Evolutionary conservation across 1,140 invertebrate species (phyloP).

Genomic region (Bombus waltoni): DNA sequence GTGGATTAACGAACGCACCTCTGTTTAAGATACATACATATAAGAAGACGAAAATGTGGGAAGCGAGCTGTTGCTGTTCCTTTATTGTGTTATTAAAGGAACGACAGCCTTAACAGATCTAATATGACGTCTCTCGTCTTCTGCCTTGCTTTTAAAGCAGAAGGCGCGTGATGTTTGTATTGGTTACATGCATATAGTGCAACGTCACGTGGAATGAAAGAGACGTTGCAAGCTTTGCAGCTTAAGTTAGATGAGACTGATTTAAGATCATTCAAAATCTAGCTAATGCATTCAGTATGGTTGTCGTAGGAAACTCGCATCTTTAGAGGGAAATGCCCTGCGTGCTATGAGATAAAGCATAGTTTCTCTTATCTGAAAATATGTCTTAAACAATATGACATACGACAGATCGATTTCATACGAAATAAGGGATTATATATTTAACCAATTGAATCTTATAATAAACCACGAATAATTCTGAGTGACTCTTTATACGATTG

Average conservation of each 20-base stretch:
- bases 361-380: background rate
- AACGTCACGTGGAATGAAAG: background rate
- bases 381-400: background rate
- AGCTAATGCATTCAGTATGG: background rate
- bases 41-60: background rate
- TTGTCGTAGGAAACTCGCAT: background rate
- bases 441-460: no score
- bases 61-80: background rate
- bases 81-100: background rate
- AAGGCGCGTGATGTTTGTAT: background rate
- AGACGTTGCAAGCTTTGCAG: background rate
- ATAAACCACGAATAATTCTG: no score
- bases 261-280: background rate
- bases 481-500: no score
- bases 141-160: background rate
- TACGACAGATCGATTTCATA: background rate
- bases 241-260: slow-evolving; percentile 8
- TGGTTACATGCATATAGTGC: background rate
- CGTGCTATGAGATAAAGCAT: background rate
- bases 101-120: background rate
- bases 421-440: no score
- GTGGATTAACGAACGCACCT: background rate
- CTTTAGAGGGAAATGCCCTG: background rate
- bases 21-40: background rate
- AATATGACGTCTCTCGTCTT: background rate